Evolutionary conservation across 2,113 vertebrate genomes (phyloP).

Genomic region (Orcinus orca): DNA sequence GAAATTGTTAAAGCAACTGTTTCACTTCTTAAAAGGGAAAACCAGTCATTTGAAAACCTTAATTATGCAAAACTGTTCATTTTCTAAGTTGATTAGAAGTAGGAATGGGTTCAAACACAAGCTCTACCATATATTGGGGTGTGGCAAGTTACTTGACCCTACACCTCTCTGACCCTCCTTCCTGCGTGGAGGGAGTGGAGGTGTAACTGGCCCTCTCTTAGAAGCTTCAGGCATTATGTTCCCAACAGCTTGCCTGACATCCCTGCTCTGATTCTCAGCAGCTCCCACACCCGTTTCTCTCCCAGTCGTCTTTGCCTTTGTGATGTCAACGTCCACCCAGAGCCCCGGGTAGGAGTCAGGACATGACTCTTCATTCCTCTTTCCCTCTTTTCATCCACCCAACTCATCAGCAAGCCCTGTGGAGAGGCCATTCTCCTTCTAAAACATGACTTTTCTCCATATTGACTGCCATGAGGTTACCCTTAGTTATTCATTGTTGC

Average conservation of each 20-base stretch:
- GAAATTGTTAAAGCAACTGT: background rate
- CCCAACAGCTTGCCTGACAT: fast-evolving
- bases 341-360: fast-evolving
- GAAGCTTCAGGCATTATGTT: fast-evolving
- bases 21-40: background rate
- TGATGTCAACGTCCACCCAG: fast-evolving
- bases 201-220: fast-evolving
- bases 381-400: background rate
- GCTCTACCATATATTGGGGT: background rate
- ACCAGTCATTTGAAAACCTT: background rate
- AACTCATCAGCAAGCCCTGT: background rate
- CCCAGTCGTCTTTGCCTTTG: background rate
- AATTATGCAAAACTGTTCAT: background rate
- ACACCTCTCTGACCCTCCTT: background rate
- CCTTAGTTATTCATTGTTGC: background rate
- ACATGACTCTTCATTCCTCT: too few species aligned
- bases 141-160: too few species aligned
- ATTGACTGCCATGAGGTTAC: too few species aligned
- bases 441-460: background rate
- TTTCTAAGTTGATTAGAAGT: background rate
- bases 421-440: background rate
- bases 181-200: fast-evolving
- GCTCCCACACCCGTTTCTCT: fast-evolving
- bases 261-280: fast-evolving
- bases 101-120: background rate